phyloP scores from a whole-genome alignment of 2,797 vertebrate genomes.

The Labroides dimidiatus region DNA sequence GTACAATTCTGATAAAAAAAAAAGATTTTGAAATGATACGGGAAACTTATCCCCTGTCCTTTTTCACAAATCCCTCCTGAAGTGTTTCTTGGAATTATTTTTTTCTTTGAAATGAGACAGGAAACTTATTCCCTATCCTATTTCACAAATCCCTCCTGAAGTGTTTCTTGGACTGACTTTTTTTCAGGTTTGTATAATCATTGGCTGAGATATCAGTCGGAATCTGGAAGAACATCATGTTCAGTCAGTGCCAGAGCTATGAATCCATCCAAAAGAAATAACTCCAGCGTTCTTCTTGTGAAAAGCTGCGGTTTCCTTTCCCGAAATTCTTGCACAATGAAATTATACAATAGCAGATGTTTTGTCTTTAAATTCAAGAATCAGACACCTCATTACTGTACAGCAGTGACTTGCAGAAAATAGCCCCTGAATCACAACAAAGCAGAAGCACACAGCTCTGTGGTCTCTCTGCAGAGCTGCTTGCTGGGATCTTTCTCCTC shows the following conservation, averaged over 20 bases:
- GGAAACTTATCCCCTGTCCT: not conserved
- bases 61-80: not conserved
- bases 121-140: not conserved
- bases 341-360: not conserved
- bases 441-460: slow-evolving; percentile 4
- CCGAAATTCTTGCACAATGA: too few species aligned
- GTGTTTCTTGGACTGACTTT: not conserved
- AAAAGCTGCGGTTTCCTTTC: not conserved
- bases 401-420: not conserved
- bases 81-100: not conserved
- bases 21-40: not conserved
- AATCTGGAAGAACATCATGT: not conserved
- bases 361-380: slow-evolving; percentile 1
- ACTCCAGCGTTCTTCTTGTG: not conserved
- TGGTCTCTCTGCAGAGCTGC: not conserved
- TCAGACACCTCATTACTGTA: not conserved
- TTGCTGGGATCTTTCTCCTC: not conserved
- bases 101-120: slow-evolving; percentile 3
- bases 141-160: not conserved
- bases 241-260: not conserved
- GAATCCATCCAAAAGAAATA: not conserved
- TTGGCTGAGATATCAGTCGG: not conserved
- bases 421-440: not conserved
- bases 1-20: too few species aligned
- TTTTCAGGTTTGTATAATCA: slow-evolving; percentile 5